phyloP scores from a whole-genome alignment of 2,113 vertebrate genomes.

The Plestiodon gilberti region DNA sequence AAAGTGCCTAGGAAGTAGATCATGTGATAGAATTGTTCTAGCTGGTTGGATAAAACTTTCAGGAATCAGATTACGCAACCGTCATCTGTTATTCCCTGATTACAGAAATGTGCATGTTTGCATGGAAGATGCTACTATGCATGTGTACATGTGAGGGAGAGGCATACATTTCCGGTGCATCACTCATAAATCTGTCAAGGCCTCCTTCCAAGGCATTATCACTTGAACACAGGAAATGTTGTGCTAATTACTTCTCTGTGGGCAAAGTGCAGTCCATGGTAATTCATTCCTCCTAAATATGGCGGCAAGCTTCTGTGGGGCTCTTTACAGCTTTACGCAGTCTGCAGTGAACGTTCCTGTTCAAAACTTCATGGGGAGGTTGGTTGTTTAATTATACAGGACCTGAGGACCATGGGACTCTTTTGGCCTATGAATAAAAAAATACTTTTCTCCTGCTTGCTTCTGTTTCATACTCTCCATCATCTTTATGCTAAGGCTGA shows the following conservation, averaged over 20 bases:
- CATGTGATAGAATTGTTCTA: neutral
- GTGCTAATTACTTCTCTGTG: conserved; percentile 54
- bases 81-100: neutral
- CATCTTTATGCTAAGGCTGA: neutral
- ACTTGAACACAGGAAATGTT: conserved; percentile 21
- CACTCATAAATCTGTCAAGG: conserved; percentile 32
- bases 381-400: conserved; percentile 27
- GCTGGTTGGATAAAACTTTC: neutral
- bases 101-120: neutral
- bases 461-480: conserved; percentile 33
- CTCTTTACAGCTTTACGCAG: neutral
- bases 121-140: no score
- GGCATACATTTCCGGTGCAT: conserved; percentile 2
- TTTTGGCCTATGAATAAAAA: conserved; percentile 5
- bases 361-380: neutral
- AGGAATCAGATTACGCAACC: neutral
- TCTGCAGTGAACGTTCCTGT: conserved; percentile 13
- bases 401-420: conserved; percentile 19
- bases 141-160: conserved; percentile 21
- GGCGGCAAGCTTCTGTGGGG: conserved; percentile 31
- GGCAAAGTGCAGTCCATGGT: conserved; percentile 43
- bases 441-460: conserved; percentile 27
- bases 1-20: neutral
- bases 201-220: conserved; percentile 40
- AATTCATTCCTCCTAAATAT: conserved; percentile 55